phyloP scores from a whole-genome alignment of 1,140 invertebrate genomes.

The Drosophila albomicans region DNA sequence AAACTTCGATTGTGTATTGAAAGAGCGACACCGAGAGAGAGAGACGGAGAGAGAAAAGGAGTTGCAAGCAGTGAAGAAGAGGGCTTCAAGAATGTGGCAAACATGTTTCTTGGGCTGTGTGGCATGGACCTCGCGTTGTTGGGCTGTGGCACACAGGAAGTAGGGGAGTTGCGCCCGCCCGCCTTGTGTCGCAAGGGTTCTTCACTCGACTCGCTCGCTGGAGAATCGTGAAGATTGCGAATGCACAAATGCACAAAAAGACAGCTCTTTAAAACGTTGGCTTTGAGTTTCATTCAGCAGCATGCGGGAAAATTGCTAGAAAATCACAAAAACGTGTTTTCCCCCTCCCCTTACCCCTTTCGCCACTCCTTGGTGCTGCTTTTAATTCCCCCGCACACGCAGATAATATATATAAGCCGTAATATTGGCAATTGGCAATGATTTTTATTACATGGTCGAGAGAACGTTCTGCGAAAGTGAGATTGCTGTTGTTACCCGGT shows the following conservation, averaged over 20 bases:
- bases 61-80: slow-evolving; percentile 39
- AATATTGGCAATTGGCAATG: slow-evolving; percentile 82
- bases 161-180: slow-evolving; percentile 69
- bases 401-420: slow-evolving; percentile 79
- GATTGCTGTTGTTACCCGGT: slow-evolving; percentile 42
- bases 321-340: slow-evolving; percentile 84
- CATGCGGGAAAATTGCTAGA: slow-evolving; percentile 76
- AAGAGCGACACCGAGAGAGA: slow-evolving; percentile 18
- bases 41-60: not conserved
- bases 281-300: slow-evolving; percentile 64
- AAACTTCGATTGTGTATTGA: slow-evolving; percentile 74
- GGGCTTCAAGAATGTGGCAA: slow-evolving; percentile 78
- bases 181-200: slow-evolving; percentile 55
- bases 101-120: slow-evolving; percentile 67
- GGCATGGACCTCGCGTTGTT: not conserved
- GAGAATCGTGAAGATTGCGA: slow-evolving; percentile 76
- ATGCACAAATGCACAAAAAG: slow-evolving; percentile 44
- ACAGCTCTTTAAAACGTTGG: not conserved
- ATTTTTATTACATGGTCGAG: slow-evolving; percentile 75
- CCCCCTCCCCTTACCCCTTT: slow-evolving; percentile 9
- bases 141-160: slow-evolving; percentile 62
- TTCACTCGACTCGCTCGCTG: slow-evolving; percentile 16
- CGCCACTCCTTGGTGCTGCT: slow-evolving; percentile 27
- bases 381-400: slow-evolving; percentile 64
- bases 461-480: slow-evolving; percentile 77